phyloP scores from a whole-genome alignment of 2,888 invertebrate genomes.

The Xestia c-nigrum region DNA sequence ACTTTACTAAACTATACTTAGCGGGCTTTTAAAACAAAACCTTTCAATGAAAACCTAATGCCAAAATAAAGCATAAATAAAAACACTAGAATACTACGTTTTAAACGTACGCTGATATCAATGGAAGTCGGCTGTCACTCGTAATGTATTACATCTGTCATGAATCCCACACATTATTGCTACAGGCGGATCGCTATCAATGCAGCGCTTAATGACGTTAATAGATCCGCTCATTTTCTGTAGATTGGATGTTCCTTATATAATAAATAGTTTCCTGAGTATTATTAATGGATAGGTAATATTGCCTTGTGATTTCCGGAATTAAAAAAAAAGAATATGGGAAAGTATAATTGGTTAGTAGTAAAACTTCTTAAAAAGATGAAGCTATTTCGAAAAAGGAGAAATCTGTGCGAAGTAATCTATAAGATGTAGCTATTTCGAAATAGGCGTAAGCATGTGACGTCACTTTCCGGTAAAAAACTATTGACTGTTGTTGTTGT shows the following conservation, averaged over 20 bases:
- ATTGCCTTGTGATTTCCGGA: background rate
- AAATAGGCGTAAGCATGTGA: background rate
- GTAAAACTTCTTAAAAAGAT: background rate
- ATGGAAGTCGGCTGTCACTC: slow-evolving; percentile 47
- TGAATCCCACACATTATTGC: slow-evolving; percentile 56
- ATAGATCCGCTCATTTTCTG: slow-evolving; percentile 39
- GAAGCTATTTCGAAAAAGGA: background rate
- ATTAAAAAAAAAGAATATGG: background rate
- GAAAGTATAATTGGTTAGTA: background rate
- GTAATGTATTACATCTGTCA: slow-evolving; percentile 52
- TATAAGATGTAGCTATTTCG: background rate
- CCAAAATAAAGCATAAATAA: background rate
- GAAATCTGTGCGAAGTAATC: background rate
- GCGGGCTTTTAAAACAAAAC: too few species aligned
- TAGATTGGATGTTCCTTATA: slow-evolving; percentile 10
- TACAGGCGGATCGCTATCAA: slow-evolving; percentile 44
- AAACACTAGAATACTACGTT: background rate
- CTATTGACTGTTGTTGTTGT: too few species aligned
- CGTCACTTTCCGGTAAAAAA: too few species aligned
- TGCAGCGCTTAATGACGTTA: slow-evolving; percentile 49
- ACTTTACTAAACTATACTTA: too few species aligned
- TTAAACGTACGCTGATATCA: background rate
- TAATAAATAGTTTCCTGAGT: background rate
- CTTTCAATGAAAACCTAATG: too few species aligned
- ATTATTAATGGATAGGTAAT: background rate